Evolutionary conservation across 2,888 invertebrate genomes (phyloP).

Genomic region (Nomada hirtipes): DNA sequence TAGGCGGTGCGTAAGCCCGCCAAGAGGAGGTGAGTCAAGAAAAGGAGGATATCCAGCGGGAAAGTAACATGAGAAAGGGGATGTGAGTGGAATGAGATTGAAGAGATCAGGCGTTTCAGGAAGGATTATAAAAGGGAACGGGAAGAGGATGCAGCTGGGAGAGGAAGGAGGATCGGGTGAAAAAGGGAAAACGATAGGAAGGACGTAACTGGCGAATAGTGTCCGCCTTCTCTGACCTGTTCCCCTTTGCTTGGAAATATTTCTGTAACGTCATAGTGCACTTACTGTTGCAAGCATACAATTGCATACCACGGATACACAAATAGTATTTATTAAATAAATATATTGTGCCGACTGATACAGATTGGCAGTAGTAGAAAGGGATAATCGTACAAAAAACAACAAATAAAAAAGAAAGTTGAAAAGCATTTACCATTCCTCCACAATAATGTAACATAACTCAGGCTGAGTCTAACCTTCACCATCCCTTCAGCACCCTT

Average conservation of each 20-base stretch:
- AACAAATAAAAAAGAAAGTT: no score
- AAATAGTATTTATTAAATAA: background rate
- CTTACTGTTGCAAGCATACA: background rate
- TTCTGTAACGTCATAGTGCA: background rate
- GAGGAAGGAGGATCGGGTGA: conserved; percentile 1
- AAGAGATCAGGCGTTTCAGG: conserved; percentile 33
- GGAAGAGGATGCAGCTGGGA: conserved; percentile 14
- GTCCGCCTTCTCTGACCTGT: background rate
- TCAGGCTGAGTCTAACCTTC: no score
- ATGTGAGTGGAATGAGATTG: conserved; percentile 17
- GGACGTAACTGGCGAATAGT: conserved; percentile 2
- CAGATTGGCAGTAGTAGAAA: no score
- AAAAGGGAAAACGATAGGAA: background rate
- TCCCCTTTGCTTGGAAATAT: background rate
- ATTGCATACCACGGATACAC: background rate
- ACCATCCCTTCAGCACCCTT: no score
- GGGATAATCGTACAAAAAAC: no score
- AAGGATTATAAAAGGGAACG: conserved; percentile 23
- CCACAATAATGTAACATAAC: no score
- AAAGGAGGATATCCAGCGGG: conserved; percentile 7
- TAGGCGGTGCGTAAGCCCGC: conserved; percentile 15
- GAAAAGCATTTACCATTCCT: no score
- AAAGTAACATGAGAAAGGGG: conserved; percentile 35
- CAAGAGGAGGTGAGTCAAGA: background rate
- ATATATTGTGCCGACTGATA: no score